These are phyloP conservation scores for Hippocampus guttulatus DNA, from an alignment of 2,113 vertebrate genomes.

Conservation along the genomic window DNA sequence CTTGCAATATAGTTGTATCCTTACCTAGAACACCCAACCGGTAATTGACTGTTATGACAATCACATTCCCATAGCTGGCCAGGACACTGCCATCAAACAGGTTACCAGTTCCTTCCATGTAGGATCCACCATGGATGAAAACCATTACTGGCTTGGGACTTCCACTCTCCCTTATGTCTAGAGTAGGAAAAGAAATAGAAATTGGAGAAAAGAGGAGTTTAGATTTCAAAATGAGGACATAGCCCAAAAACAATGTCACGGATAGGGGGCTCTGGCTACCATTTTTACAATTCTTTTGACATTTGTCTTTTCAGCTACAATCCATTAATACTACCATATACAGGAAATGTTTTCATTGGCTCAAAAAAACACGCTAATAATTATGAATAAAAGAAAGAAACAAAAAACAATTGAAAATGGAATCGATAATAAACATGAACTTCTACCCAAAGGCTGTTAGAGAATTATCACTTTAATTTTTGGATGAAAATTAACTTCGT, in stretches of 20 bases:
- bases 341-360: background rate
- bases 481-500: background rate
- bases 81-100: slow-evolving; percentile 99
- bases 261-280: background rate
- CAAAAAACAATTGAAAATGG: background rate
- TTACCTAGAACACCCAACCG: slow-evolving; percentile 97
- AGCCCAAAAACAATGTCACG: slow-evolving; percentile 43
- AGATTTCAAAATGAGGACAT: slow-evolving; percentile 60
- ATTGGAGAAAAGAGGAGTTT: slow-evolving; percentile 72
- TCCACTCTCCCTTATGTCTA: slow-evolving; percentile 99
- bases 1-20: slow-evolving; percentile 38
- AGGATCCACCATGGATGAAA: slow-evolving; percentile 98
- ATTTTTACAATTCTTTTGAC: background rate
- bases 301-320: no score
- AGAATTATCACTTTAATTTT: background rate
- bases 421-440: no score
- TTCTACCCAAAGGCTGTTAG: background rate
- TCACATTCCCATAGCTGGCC: slow-evolving; percentile 99
- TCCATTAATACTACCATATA: background rate
- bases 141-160: slow-evolving; percentile 99
- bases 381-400: background rate
- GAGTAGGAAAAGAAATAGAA: slow-evolving; percentile 24
- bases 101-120: slow-evolving; percentile 99
- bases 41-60: slow-evolving; percentile 99
- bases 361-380: background rate